Evolutionary conservation across 2,797 vertebrate species (phyloP).

Genomic region (Parambassis ranga): DNA sequence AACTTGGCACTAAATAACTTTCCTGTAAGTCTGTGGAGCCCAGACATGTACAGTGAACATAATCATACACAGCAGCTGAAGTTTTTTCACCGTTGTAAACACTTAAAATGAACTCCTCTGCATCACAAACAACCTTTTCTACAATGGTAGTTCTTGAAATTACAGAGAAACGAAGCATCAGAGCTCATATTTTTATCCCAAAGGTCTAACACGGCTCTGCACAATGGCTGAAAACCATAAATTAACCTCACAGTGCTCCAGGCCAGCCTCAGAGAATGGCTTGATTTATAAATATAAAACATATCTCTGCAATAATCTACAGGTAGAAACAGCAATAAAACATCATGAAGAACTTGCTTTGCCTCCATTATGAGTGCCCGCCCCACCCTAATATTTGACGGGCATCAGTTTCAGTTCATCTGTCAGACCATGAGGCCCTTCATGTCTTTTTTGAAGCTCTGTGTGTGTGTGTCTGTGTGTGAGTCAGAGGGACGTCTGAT

Average conservation of each 20-base stretch:
- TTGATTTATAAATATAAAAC: background rate
- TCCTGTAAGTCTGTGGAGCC: constrained; percentile 14
- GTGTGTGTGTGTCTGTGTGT: constrained; percentile 21
- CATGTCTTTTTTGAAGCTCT: constrained; percentile 34
- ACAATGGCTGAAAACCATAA: background rate
- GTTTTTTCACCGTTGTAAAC: background rate
- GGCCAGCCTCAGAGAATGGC: background rate
- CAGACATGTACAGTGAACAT: background rate
- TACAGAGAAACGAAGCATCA: background rate
- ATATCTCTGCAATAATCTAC: no score
- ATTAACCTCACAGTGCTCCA: background rate
- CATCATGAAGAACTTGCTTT: no score
- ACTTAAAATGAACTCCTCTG: background rate
- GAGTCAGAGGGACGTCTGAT: constrained; percentile 35
- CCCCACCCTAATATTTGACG: no score
- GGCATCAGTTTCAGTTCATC: constrained; percentile 30
- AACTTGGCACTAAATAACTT: constrained; percentile 38
- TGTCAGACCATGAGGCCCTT: constrained; percentile 43
- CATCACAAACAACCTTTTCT: background rate
- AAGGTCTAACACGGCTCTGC: background rate
- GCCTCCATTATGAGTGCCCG: no score
- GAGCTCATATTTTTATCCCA: background rate
- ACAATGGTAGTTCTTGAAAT: background rate
- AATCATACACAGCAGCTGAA: no score
- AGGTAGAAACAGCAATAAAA: no score